Evolutionary conservation across 2,888 invertebrate genomes (phyloP).

Genomic region (Eurytoma californica): DNA sequence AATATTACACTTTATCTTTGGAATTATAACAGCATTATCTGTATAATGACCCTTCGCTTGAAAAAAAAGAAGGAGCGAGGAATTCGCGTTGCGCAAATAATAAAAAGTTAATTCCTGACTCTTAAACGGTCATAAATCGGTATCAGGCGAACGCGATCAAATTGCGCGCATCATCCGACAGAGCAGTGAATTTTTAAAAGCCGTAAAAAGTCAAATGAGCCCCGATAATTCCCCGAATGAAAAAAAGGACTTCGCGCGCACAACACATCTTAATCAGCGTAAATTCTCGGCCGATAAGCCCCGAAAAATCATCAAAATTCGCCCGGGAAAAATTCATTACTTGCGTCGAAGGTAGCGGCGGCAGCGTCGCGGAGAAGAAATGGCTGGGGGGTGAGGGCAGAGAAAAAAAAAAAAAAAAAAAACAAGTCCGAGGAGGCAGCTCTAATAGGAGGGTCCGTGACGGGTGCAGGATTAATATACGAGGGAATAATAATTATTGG

Average conservation of each 20-base stretch:
- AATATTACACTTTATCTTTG: no score
- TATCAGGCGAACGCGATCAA: slow-evolving; percentile 16
- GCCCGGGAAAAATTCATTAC: slow-evolving; percentile 42
- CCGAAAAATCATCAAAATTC: slow-evolving; percentile 37
- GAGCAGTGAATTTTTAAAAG: slow-evolving; percentile 3
- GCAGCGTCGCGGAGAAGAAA: background rate
- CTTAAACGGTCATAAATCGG: slow-evolving; percentile 25
- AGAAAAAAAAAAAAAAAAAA: background rate
- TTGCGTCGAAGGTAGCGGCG: background rate
- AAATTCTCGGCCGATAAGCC: slow-evolving; percentile 31
- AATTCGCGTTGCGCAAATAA: background rate
- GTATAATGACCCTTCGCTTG: no score
- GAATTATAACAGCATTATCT: no score
- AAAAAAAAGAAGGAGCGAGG: no score
- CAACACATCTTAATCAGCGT: slow-evolving; percentile 47
- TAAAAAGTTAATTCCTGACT: slow-evolving; percentile 9
- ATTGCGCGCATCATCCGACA: background rate
- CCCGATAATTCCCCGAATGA: slow-evolving; percentile 9
- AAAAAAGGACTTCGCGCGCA: background rate
- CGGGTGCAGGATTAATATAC: slow-evolving; percentile 46
- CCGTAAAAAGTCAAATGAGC: slow-evolving; percentile 19
- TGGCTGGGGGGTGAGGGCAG: background rate
- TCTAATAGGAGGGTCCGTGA: slow-evolving; percentile 45
- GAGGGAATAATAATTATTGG: slow-evolving; percentile 48
- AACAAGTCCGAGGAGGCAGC: slow-evolving; percentile 2